These are phyloP conservation scores for Calyptomena viridis DNA, from an alignment of 2,113 vertebrate genomes.

Conservation along the genomic window DNA sequence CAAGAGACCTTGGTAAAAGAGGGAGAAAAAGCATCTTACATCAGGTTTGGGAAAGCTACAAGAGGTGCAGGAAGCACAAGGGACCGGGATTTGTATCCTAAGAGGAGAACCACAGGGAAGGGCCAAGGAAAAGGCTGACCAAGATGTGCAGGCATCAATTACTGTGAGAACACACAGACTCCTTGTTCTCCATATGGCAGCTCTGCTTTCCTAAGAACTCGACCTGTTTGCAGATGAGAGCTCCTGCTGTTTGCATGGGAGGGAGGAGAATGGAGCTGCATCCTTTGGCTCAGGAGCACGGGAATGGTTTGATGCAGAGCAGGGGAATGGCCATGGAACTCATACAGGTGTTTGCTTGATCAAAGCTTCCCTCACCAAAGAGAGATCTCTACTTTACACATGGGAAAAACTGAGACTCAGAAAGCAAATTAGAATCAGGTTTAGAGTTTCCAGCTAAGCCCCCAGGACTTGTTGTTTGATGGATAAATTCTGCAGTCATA, in stretches of 20 bases:
- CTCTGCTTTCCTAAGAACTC: neutral
- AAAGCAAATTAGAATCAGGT: conserved; percentile 30
- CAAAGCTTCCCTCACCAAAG: neutral
- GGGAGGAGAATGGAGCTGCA: neutral
- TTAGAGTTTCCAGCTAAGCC: neutral
- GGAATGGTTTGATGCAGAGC: neutral
- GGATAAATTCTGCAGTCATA: neutral
- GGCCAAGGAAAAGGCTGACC: neutral
- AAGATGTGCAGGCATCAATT: neutral
- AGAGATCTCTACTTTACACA: neutral
- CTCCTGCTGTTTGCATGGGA: conserved; percentile 12
- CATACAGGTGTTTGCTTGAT: neutral
- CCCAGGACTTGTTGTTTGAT: neutral
- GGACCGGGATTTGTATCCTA: neutral
- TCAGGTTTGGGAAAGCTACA: neutral
- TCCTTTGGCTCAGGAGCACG: neutral
- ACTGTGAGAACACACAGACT: neutral
- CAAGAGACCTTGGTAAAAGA: conserved; percentile 24
- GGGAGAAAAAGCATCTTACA: neutral
- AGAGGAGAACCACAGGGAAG: neutral
- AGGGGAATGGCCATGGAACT: neutral
- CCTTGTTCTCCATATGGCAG: neutral
- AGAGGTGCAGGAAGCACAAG: neutral
- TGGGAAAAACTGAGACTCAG: neutral
- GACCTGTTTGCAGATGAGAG: conserved; percentile 28